phyloP scores from a whole-genome alignment of 2,797 vertebrate species.

The Hyperoplus lanceolatus region DNA sequence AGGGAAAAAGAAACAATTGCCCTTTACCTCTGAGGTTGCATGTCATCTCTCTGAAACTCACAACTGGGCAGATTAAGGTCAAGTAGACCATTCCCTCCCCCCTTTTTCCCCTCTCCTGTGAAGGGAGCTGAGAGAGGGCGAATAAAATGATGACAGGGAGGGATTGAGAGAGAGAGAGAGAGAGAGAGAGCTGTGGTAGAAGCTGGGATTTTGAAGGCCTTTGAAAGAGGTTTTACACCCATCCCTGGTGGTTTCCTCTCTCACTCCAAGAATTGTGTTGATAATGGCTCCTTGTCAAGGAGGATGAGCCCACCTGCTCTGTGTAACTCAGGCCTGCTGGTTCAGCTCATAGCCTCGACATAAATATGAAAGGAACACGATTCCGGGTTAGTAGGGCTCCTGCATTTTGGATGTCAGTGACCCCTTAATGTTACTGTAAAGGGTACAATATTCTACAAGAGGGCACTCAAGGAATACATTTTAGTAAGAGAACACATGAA shows the following conservation, averaged over 20 bases:
- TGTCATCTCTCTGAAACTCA: slow-evolving; percentile 86
- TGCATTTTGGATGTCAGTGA: slow-evolving; percentile 47
- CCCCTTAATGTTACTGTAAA: slow-evolving; percentile 43
- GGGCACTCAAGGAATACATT: slow-evolving; percentile 11
- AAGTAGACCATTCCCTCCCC: slow-evolving; percentile 77
- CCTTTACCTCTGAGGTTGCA: slow-evolving; percentile 88
- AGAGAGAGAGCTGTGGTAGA: slow-evolving; percentile 59
- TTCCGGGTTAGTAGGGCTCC: slow-evolving; percentile 48
- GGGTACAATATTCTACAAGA: slow-evolving; percentile 24
- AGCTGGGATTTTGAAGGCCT: slow-evolving; percentile 82
- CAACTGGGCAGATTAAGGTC: slow-evolving; percentile 88
- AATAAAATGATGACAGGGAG: slow-evolving; percentile 75
- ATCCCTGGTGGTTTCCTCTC: slow-evolving; percentile 78
- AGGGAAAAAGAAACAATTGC: slow-evolving; percentile 82
- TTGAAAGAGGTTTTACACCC: slow-evolving; percentile 83
- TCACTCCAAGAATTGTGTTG: slow-evolving; percentile 74
- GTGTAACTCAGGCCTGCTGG: slow-evolving; percentile 65
- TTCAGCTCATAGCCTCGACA: slow-evolving; percentile 62
- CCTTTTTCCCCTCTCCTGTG: slow-evolving; percentile 55
- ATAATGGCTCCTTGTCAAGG: slow-evolving; percentile 82
- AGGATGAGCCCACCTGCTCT: slow-evolving; percentile 79
- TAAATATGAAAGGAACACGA: slow-evolving; percentile 61
- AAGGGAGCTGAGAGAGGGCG: slow-evolving; percentile 69
- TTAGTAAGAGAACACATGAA: not conserved
- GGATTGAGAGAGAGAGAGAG: slow-evolving; percentile 65